Conservation (phyloP, 1,140 invertebrate genomes). For the Orchestia grillus region DNA sequence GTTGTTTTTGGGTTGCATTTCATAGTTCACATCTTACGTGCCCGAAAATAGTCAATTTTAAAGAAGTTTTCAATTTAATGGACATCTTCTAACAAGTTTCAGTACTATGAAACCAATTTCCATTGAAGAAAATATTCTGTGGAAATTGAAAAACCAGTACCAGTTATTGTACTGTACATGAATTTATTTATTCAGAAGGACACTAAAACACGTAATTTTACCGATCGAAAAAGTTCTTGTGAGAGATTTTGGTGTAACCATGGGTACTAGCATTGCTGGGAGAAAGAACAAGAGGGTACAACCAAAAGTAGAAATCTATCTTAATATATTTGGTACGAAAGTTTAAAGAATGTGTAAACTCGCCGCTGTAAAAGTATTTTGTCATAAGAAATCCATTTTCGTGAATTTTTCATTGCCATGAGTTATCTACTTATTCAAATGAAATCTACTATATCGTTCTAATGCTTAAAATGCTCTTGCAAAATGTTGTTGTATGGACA, state of each 20-base stretch:
- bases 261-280: background rate
- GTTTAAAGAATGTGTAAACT: background rate
- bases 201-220: background rate
- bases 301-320: background rate
- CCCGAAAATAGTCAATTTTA: background rate
- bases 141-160: background rate
- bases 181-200: no score
- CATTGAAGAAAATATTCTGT: background rate
- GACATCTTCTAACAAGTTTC: background rate
- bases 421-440: background rate
- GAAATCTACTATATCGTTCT: background rate
- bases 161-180: background rate
- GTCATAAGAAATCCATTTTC: background rate
- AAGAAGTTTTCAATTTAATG: no score
- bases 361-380: background rate
- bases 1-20: background rate
- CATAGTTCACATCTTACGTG: background rate
- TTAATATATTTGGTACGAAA: background rate
- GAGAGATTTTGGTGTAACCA: background rate
- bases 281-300: background rate
- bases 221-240: background rate
- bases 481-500: background rate
- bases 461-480: background rate
- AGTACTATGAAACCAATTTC: background rate
- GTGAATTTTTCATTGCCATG: background rate